Evolutionary conservation across 1,140 invertebrate species (phyloP), one percentile per base, ranked within the genome.

Genomic region (Cotesia typhae): DNA sequence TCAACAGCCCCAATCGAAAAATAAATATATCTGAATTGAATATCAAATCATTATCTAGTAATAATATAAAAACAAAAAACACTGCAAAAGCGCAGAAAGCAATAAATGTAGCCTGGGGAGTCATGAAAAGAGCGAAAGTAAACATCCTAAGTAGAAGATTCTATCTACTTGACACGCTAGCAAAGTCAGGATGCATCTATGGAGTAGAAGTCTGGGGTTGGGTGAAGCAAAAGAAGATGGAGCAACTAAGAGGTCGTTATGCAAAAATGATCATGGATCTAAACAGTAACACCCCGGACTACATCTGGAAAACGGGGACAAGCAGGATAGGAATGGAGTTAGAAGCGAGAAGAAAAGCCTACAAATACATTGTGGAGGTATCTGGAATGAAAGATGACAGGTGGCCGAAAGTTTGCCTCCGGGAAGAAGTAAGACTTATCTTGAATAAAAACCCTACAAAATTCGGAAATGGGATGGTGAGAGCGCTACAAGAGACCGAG

Each of bases 211-310:
- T 57, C 9, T 57, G 53, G 53, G 10, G 53, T 6, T 57, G 53
- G 17, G 12, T 6, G 53, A 7, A 6, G 12, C 9, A 3, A 57
- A 5, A 57, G 6, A 9, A 17, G 5, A 57, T 57, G 12, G 12
- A 57, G n/a, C n/a, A 14, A 57, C 9, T 20, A 14, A 9, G n/a
- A 57, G 12, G 53, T 37, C 28, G 60, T 6, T 2, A 57, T 4
- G 37, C 57, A 9, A 74, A 51, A 35, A 69, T 69, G 72, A 55
- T 57, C 47, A 14, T 66, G 67, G 72, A 20, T 7, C 4, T 74
- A 0, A 69, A 10, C 6, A 65, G 38, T 9, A 47, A 47, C 41
- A 47, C 41, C 41, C 41, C 41, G 41, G 5, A 7, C 6, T 47
- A 47, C 41, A 41, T 74, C 10, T 64, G 66, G 59, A 57, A 60